Conservation (phyloP, 2,888 invertebrate genomes). For the Himalopsyche japonica region DNA sequence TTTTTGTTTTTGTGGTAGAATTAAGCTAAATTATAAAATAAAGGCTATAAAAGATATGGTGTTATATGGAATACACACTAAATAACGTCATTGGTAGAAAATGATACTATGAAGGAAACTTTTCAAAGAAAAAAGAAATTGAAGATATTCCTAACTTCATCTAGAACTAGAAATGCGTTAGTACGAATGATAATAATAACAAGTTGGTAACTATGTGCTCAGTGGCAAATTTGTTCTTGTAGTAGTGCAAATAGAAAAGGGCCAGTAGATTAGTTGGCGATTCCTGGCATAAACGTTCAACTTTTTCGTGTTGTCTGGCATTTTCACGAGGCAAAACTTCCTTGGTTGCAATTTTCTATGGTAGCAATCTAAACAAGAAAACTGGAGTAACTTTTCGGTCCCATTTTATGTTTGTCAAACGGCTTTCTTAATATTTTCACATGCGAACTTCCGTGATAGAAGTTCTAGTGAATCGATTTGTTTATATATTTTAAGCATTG, state of each 20-base stretch:
- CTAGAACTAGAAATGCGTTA: no score
- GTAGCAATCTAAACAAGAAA: neutral
- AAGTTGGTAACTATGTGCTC: no score
- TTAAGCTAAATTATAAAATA: neutral
- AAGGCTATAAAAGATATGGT: neutral
- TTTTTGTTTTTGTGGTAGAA: no score
- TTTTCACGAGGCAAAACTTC: neutral
- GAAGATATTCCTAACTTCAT: no score
- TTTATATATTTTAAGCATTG: no score
- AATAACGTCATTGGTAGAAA: no score
- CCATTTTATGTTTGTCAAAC: neutral
- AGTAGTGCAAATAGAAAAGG: no score
- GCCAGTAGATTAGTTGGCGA: neutral
- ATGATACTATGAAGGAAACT: no score
- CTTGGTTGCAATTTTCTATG: neutral
- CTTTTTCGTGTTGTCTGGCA: neutral
- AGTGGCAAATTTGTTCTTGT: no score
- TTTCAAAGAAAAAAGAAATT: no score
- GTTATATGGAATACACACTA: neutral
- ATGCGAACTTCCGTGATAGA: neutral
- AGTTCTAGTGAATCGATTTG: neutral
- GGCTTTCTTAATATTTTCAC: neutral
- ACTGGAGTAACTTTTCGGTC: neutral
- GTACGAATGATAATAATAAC: no score
- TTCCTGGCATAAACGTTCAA: neutral